Conservation (phyloP, 92 coral and sea anemone species). For the Pocillopora grandis region DNA sequence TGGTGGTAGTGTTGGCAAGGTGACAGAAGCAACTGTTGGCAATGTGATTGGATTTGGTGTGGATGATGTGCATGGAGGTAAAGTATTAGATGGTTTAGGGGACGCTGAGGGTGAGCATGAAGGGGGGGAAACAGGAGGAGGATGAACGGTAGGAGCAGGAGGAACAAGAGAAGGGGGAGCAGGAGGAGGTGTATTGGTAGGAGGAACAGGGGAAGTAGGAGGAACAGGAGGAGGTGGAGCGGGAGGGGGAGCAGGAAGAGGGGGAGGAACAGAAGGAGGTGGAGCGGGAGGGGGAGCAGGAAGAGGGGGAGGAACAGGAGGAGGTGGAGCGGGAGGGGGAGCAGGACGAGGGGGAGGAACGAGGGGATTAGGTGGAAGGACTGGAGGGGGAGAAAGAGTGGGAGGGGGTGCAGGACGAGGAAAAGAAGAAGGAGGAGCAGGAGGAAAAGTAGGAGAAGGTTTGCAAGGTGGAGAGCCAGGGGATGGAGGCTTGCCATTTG, state of each 20-base stretch:
- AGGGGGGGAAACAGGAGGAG: constrained; percentile 9
- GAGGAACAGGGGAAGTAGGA: not conserved
- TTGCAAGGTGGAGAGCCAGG: constrained; percentile 6
- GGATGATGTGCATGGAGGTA: constrained; percentile 22
- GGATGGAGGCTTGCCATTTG: not conserved
- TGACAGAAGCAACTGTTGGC: not conserved
- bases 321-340: not conserved
- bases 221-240: not conserved
- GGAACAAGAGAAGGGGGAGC: not conserved
- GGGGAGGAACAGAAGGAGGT: constrained; percentile 2
- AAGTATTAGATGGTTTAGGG: not conserved
- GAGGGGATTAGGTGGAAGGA: too few relatives aligned
- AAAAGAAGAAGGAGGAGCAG: not conserved
- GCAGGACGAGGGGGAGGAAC: too few relatives aligned
- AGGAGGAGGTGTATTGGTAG: constrained; percentile 1
- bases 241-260: not conserved
- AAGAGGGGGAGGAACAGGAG: not conserved
- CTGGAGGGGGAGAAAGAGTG: too few relatives aligned
- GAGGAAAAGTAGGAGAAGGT: not conserved
- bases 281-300: not conserved
- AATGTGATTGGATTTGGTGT: not conserved
- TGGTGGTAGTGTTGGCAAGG: constrained; percentile 13
- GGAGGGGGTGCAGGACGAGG: too few relatives aligned
- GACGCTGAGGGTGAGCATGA: constrained; percentile 10
- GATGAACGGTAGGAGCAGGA: not conserved